These are phyloP conservation scores for Gadus chalcogrammus DNA, from an alignment of 2,113 vertebrate species.

Conservation along the genomic window DNA sequence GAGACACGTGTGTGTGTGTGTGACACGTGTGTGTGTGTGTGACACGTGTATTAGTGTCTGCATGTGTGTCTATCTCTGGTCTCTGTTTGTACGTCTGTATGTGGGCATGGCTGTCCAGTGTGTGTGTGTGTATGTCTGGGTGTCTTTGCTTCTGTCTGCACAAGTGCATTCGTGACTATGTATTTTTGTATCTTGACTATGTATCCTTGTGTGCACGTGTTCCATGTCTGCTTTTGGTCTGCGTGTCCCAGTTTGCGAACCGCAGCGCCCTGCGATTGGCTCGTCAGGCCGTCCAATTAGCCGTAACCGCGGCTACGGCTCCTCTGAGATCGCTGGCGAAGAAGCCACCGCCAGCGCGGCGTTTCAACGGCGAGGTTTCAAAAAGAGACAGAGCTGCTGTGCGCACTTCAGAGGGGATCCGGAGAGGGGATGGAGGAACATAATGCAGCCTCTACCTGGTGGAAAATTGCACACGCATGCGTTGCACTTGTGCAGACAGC, in stretches of 20 bases:
- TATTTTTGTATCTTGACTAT: too few relatives aligned
- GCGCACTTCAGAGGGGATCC: neutral
- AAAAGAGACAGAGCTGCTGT: neutral
- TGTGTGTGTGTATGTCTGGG: neutral
- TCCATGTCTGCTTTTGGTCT: neutral
- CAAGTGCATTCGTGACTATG: neutral
- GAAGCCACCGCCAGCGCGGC: neutral
- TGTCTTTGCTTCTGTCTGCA: neutral
- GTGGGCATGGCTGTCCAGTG: neutral
- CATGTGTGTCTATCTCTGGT: neutral
- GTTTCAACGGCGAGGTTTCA: neutral
- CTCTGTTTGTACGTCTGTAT: neutral
- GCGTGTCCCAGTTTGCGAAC: neutral
- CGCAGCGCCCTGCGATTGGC: neutral
- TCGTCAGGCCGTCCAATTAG: neutral
- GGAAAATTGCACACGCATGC: neutral
- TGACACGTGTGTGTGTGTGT: neutral
- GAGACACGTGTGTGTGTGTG: neutral
- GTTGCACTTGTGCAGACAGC: neutral
- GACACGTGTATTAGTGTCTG: too few relatives aligned
- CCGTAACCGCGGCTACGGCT: neutral
- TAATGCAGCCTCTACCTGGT: neutral
- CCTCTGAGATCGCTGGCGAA: neutral
- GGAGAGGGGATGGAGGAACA: neutral
- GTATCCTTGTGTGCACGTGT: neutral